Evolutionary conservation across 2,113 vertebrate species (phyloP).

Genomic region (Trogon melanurus): DNA sequence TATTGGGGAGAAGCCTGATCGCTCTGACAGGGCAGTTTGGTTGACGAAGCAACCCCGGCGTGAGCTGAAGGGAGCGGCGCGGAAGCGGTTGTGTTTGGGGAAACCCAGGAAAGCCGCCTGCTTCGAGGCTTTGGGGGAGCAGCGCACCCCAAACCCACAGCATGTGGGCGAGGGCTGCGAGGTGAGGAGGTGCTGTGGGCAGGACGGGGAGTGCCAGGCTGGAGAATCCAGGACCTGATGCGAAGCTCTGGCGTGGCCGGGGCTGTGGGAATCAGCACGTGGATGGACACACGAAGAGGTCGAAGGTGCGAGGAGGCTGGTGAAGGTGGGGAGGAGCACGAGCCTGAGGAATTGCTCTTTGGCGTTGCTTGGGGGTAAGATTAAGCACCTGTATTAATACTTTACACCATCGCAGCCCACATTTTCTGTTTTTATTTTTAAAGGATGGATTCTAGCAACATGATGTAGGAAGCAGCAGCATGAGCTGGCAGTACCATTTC

Average conservation of each 20-base stretch:
- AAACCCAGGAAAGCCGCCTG: not conserved
- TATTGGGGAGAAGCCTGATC: fast-evolving
- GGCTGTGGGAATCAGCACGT: not conserved
- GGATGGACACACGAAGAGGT: not conserved
- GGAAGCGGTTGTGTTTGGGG: not conserved
- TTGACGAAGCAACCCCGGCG: not conserved
- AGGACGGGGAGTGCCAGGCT: fast-evolving
- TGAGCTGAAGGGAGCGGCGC: fast-evolving
- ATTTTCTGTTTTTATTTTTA: not conserved
- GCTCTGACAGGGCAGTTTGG: fast-evolving
- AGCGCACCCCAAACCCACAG: fast-evolving
- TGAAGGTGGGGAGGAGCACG: not conserved
- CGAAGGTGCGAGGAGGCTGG: not conserved
- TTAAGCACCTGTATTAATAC: not conserved
- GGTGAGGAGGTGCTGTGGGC: not conserved
- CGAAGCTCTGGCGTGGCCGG: fast-evolving
- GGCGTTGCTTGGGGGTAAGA: not conserved
- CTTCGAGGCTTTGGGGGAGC: not conserved
- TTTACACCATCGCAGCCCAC: not conserved
- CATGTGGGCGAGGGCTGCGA: not conserved
- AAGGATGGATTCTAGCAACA: not conserved
- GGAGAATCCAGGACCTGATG: fast-evolving
- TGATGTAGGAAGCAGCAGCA: slow-evolving; percentile 15
- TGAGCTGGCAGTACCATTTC: slow-evolving; percentile 42
- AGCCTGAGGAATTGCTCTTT: not conserved